A percentile compares a stretch with the other conserved stretches of the same genome.
phyloP scores from a whole-genome alignment of 2,113 vertebrate species.

The Balaeniceps rex region DNA sequence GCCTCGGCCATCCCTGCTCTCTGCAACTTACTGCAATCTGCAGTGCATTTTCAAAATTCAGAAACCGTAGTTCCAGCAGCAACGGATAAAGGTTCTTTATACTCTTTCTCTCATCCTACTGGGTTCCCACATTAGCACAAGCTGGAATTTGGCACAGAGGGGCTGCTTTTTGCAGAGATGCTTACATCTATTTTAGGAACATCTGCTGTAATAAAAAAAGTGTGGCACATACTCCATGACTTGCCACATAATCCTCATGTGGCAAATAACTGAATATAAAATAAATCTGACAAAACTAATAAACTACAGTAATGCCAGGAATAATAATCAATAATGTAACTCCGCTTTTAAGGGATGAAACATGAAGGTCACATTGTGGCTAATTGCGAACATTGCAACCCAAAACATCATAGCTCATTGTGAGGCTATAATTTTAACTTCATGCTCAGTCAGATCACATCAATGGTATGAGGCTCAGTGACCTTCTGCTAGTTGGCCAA shows the following conservation, averaged over 20 bases:
- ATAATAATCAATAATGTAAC: conserved; percentile 38
- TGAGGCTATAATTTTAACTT: conserved; percentile 39
- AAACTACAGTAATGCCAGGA: conserved; percentile 3
- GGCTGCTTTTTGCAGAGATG: conserved; percentile 35
- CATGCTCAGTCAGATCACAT: conserved; percentile 33
- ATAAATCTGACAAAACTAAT: conserved; percentile 53
- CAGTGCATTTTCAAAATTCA: background rate
- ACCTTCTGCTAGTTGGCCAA: conserved; percentile 22
- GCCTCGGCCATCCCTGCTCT: background rate
- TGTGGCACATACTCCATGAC: conserved; percentile 21
- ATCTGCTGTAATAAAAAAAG: conserved; percentile 56
- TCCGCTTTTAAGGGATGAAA: background rate
- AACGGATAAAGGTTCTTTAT: conserved; percentile 39
- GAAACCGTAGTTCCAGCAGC: background rate
- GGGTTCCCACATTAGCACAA: conserved; percentile 41
- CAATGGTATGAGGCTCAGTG: background rate
- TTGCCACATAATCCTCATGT: conserved; percentile 49
- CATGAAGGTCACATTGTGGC: conserved; percentile 18
- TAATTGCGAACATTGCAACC: conserved; percentile 31
- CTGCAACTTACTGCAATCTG: background rate
- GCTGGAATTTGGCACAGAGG: conserved; percentile 47
- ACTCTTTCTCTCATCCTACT: conserved; percentile 25
- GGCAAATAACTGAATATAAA: conserved; percentile 55
- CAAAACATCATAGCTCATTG: conserved; percentile 34
- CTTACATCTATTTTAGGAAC: conserved; percentile 53